Evolutionary conservation across 1,140 invertebrate species (phyloP), one percentile per base, ranked within the genome.

Genomic region (Saccostrea echinata): DNA sequence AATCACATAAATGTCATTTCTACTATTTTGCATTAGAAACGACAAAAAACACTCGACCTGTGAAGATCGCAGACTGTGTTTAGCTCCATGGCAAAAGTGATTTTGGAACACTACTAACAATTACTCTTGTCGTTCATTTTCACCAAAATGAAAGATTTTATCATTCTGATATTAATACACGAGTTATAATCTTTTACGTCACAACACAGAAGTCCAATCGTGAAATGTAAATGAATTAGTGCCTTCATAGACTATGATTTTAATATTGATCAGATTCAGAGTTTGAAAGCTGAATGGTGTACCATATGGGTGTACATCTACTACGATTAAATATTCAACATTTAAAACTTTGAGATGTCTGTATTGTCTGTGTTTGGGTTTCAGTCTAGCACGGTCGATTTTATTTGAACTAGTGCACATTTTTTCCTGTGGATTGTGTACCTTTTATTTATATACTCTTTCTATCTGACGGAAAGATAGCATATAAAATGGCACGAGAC

Each of bases 321-420:
- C 35, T 43, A 43, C 35, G 43, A 43, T 43, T 0, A 43, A 43
- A 43, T 4, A 43, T 43, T 43, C 43, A 43, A 43, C 6, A 9
- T 43, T 9, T 43, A 43, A 43, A 43, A 43, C 43, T 43, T 43
- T 43, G 43, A 64, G 57, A 76, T 76, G 11, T n/a, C n/a, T n/a
- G n/a, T n/a, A n/a, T n/a, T 16, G 13, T 76, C 27, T 76, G 11
- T 30, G 68, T 76, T 76, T 33, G 68, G 27, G 27, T 76, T 76
- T 76, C 68, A 33, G 68, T 76, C 68, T 76, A 76, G 68, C 68
- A 76, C 68, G 24, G 68, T 30, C 68, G 30, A 76, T 76, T 76
- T 76, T 27, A 76, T 16, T 76, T 76, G 68, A 76, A 76, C 68
- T 76, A 33, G 13, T 76, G 27, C 68, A 30, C 68, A 76, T 33